Conservation (phyloP, 2,797 vertebrate genomes). For the Heteromormyrus szaboi region DNA sequence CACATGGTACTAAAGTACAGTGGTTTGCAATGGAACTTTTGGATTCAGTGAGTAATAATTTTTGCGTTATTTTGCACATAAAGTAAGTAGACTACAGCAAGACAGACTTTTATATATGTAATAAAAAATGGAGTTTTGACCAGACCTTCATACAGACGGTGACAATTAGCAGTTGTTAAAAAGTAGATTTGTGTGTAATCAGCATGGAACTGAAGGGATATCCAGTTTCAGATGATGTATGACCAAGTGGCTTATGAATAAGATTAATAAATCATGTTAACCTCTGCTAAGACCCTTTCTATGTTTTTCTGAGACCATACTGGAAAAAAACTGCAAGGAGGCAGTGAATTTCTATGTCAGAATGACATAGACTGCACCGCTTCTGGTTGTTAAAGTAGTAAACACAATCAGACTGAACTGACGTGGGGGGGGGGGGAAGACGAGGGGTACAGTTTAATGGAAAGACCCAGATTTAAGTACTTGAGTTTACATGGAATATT, state of each 20-base stretch:
- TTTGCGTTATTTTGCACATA: background rate
- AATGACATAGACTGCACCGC: background rate
- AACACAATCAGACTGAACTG: background rate
- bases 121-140: conserved; percentile 2
- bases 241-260: background rate
- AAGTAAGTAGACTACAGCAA: background rate
- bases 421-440: background rate
- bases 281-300: background rate
- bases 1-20: too few species aligned
- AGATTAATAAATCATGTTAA: conserved; percentile 7
- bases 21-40: background rate
- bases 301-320: background rate
- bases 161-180: conserved; percentile 78
- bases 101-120: background rate
- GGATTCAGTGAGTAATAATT: background rate
- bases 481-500: background rate
- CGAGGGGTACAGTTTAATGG: background rate
- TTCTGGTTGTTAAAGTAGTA: background rate
- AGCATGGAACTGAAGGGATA: conserved; percentile 32
- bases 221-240: background rate
- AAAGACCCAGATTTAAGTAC: background rate
- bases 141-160: background rate
- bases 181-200: conserved; percentile 42
- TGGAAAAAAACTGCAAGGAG: background rate
- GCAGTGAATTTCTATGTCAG: conserved; percentile 2